Base-by-base conservation (phyloP, 2,113 vertebrate genomes). In the Aramus guarauna region DNA sequence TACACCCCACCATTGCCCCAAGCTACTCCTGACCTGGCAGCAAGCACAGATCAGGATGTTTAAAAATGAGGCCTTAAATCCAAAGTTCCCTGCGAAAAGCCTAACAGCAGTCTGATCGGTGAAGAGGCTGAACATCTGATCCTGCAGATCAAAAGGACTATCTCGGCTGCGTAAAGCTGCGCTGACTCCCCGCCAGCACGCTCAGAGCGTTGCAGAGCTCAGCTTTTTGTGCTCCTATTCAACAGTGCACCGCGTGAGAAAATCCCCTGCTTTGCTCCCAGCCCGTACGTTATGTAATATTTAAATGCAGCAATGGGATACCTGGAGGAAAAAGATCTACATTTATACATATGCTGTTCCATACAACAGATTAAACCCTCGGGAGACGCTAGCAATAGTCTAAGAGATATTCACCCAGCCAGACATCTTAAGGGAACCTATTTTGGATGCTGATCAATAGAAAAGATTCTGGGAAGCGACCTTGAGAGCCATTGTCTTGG, bases 101-200 rank as follows among this genome's bases (percentile, higher is more conserved):
- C 0, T 17, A 16, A 27, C 32, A 32, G 45, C 8, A 4, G 48
- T 63, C 48, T 41, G 64, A 43, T 26, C 0, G 0, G 73, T 0
- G 0, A 68, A 45, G 66, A 63, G 56, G 48, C 47, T 84, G 55
- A 74, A 52, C 11, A 20, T 78, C 86, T 75, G 63, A 82, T 72
- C 68, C 64, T 2, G 0, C 15, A 45, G 76, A 84, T 72, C 68
- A 86, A 91, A 94, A 64, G 60, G 12, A 52, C 58, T 12, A 2
- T 22, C 67, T 74, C 2, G 2, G 72, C 55, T 48, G 82, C 5
- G 7, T 8, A 15, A 75, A 58, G 81, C 45, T 64, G 19, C 26
- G 56, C 74, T 96, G 74, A 92, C 30, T 67, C 50, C 68, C 1
- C 2, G 85, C 41, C 85, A 94, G 79, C 52, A 74, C 0, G 7